These are phyloP conservation scores for Chloroceryle inda DNA, from an alignment of 2,797 vertebrate genomes.

Conservation along the genomic window DNA sequence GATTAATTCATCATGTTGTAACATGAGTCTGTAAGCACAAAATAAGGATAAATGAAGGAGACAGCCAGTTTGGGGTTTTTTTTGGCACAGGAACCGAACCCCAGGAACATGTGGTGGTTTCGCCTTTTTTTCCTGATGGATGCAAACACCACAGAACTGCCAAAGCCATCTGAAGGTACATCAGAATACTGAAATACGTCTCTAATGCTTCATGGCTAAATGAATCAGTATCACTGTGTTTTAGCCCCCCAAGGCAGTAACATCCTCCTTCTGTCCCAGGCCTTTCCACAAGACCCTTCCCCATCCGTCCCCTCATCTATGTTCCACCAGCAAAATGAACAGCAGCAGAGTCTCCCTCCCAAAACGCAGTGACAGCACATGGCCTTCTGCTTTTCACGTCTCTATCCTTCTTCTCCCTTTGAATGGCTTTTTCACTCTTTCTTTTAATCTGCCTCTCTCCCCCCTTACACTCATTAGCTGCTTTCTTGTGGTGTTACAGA, in stretches of 20 bases:
- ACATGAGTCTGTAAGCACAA: background rate
- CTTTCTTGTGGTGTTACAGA: background rate
- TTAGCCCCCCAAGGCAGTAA: background rate
- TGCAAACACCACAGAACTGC: background rate
- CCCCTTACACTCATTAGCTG: background rate
- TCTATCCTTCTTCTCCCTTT: background rate
- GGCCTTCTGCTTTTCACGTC: background rate
- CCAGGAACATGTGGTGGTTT: background rate
- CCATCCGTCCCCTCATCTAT: background rate
- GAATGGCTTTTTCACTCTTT: background rate
- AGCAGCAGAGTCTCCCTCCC: background rate
- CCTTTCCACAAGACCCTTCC: background rate
- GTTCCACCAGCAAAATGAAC: background rate
- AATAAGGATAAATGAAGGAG: constrained; percentile 33
- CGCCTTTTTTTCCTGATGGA: background rate
- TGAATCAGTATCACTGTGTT: background rate
- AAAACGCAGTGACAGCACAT: accelerated
- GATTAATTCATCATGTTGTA: constrained; percentile 20
- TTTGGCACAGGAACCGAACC: background rate
- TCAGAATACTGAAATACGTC: background rate
- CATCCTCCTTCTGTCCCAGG: background rate
- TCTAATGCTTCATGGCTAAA: background rate
- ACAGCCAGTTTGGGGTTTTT: background rate
- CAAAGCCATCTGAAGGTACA: background rate
- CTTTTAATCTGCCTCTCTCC: background rate